Evolutionary conservation across 2,797 vertebrate species (phyloP).

Genomic region (Oryzias dopingdopingensis): DNA sequence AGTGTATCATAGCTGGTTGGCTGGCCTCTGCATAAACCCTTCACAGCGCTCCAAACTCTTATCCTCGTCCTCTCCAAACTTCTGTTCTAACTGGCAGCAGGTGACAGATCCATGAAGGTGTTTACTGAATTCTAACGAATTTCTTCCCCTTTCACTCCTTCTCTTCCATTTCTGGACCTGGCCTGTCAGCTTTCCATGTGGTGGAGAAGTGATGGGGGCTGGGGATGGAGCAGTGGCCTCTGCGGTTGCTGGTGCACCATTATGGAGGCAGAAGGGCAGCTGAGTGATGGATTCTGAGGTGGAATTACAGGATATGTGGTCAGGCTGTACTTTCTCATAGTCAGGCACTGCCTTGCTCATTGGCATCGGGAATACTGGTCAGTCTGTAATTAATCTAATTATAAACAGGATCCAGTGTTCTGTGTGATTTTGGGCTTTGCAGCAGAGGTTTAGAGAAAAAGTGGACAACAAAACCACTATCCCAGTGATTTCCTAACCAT

Average conservation of each 20-base stretch:
- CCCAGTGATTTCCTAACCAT: too few relatives aligned
- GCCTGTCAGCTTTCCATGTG: constrained; percentile 72
- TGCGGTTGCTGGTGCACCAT: constrained; percentile 60
- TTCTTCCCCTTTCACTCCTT: constrained; percentile 67
- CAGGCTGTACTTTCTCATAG: constrained; percentile 54
- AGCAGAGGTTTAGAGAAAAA: constrained; percentile 10
- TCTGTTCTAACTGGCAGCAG: constrained; percentile 65
- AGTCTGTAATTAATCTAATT: constrained; percentile 58
- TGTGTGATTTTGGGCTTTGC: constrained; percentile 21
- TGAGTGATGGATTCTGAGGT: constrained; percentile 51
- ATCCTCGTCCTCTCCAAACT: constrained; percentile 75
- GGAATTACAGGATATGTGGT: constrained; percentile 47
- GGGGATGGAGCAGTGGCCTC: constrained; percentile 52
- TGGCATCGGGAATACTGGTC: constrained; percentile 43
- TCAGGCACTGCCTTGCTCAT: constrained; percentile 36
- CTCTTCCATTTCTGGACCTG: constrained; percentile 56
- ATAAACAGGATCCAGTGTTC: constrained; percentile 26
- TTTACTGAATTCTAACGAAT: constrained; percentile 80
- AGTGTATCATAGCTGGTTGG: constrained; percentile 83
- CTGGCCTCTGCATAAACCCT: constrained; percentile 88
- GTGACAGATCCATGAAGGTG: constrained; percentile 64
- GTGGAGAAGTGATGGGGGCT: constrained; percentile 49
- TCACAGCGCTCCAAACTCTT: constrained; percentile 67
- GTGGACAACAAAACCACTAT: too few relatives aligned
- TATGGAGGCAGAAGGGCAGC: constrained; percentile 52